A percentile compares a stretch with the other conserved stretches of the same genome.
Conservation (phyloP, 2,113 vertebrate genomes). For the Tupaia tana region DNA sequence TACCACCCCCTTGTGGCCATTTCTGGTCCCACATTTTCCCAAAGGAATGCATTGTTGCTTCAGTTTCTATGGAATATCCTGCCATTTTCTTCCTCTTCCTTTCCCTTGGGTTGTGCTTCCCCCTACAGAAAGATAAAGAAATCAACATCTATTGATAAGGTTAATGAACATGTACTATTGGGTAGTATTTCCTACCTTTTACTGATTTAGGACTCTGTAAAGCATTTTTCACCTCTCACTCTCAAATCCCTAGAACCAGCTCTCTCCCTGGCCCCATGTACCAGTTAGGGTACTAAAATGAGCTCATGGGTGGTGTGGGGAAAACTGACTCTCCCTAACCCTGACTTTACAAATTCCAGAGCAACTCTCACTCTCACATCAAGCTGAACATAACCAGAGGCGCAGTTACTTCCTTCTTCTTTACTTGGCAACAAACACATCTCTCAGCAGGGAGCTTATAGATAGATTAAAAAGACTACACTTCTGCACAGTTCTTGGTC, state of each 20-base stretch:
- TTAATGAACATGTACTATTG: neutral
- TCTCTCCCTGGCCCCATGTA: neutral
- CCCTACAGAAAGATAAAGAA: neutral
- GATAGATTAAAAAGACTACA: neutral
- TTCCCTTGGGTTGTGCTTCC: slow-evolving; percentile 31
- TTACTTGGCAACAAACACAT: neutral
- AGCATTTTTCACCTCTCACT: neutral
- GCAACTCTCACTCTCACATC: neutral
- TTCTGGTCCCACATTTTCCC: neutral
- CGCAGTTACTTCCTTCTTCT: neutral
- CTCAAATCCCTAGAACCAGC: neutral
- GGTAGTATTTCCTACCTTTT: neutral
- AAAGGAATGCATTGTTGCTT: neutral
- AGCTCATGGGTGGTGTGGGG: neutral
- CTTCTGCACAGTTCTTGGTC: neutral
- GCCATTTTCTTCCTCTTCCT: neutral
- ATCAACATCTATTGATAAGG: neutral
- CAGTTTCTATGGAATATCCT: neutral
- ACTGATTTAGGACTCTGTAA: slow-evolving; percentile 16
- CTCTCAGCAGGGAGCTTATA: neutral
- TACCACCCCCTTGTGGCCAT: neutral
- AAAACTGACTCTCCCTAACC: neutral
- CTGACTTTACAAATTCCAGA: neutral
- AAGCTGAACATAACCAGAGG: neutral
- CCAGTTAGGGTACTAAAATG: slow-evolving; percentile 23